Evolutionary conservation across 2,888 invertebrate genomes (phyloP).

Genomic region (Thera britannica): DNA sequence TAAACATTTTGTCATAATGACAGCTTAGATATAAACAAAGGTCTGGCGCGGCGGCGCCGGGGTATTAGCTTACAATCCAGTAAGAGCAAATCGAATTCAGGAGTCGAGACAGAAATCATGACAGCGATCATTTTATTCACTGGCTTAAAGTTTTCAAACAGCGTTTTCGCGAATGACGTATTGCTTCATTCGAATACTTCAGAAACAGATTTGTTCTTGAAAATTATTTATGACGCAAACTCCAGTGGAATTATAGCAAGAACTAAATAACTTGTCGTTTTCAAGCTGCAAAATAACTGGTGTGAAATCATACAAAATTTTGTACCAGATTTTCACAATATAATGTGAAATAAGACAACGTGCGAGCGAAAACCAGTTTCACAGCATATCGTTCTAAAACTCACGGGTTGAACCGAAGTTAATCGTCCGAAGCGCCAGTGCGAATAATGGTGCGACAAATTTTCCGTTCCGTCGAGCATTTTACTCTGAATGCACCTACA

Average conservation of each 20-base stretch:
- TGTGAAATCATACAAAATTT: neutral
- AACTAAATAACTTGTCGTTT: neutral
- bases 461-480: conserved; percentile 81
- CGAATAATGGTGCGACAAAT: conserved; percentile 81
- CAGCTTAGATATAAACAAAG: conserved; percentile 66
- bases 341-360: conserved; percentile 35
- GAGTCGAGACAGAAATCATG: conserved; percentile 56
- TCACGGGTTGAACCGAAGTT: conserved; percentile 71
- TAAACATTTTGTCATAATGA: conserved; percentile 68
- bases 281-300: neutral
- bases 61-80: conserved; percentile 71
- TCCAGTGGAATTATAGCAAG: neutral
- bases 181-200: conserved; percentile 56
- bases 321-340: neutral
- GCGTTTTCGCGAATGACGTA: conserved; percentile 64
- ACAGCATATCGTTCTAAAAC: conserved; percentile 54
- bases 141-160: conserved; percentile 65
- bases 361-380: conserved; percentile 50
- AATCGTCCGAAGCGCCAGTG: conserved; percentile 78
- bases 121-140: conserved; percentile 66
- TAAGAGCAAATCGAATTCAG: conserved; percentile 63
- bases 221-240: conserved; percentile 8
- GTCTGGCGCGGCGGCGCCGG: conserved; percentile 61
- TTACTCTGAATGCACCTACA: conserved; percentile 80
- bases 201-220: conserved; percentile 33